These are phyloP conservation scores for Augochlora pura DNA, from an alignment of 1,140 invertebrate genomes.

Conservation along the genomic window DNA sequence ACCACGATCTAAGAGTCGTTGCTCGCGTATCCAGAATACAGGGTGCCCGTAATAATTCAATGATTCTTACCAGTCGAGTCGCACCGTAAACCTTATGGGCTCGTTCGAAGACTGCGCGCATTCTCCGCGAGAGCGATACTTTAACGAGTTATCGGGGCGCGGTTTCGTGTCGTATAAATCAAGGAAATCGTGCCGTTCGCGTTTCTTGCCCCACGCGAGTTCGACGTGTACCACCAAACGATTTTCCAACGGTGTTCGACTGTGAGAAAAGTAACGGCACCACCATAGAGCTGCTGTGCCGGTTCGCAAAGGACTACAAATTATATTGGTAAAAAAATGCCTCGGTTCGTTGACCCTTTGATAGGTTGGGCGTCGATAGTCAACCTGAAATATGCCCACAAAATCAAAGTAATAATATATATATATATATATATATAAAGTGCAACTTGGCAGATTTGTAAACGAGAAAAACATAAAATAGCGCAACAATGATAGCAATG, in stretches of 20 bases:
- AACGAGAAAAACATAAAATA: no score
- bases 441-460: no score
- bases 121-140: neutral
- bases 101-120: no score
- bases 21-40: neutral
- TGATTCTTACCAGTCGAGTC: no score
- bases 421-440: no score
- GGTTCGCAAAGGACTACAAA: constrained; percentile 30
- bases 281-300: neutral
- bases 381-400: no score
- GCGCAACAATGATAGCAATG: neutral
- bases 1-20: neutral
- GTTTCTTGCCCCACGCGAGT: neutral
- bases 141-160: constrained; percentile 25
- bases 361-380: no score
- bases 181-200: constrained; percentile 33
- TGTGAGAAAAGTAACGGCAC: constrained; percentile 26
- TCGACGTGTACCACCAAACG: neutral
- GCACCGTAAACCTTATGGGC: no score
- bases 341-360: no score
- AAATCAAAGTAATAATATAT: no score
- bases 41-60: neutral
- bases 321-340: constrained; percentile 31
- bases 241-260: constrained; percentile 11
- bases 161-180: constrained; percentile 30